These are phyloP conservation scores for Oncopodura yosiiana DNA, from an alignment of 1,140 invertebrate species.

Conservation along the genomic window DNA sequence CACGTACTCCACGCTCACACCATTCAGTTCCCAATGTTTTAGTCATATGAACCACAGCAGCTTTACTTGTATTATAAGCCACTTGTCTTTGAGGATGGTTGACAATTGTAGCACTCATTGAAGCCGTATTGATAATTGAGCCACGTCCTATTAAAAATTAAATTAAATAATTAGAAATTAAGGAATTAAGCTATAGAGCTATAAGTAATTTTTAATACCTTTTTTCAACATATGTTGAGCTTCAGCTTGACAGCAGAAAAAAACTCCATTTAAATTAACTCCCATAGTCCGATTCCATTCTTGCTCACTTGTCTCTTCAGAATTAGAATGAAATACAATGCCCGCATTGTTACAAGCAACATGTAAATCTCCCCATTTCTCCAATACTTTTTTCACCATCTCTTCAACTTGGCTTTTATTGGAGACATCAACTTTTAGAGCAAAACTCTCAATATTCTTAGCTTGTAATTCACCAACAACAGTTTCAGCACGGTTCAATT, in stretches of 20 bases:
- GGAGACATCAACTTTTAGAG: conserved; percentile 25
- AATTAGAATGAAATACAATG: conserved; percentile 20
- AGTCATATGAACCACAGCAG: conserved; percentile 25
- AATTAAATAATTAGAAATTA: not conserved
- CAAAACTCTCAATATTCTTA: conserved; percentile 19
- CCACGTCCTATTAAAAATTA: not conserved
- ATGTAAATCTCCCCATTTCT: conserved; percentile 16
- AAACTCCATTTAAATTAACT: conserved; percentile 27
- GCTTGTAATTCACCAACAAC: conserved; percentile 11
- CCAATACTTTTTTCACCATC: conserved; percentile 20
- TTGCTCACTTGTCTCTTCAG: conserved; percentile 18
- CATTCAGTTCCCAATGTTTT: conserved; percentile 16
- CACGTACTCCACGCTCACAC: conserved; percentile 6
- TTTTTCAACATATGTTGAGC: conserved; percentile 25
- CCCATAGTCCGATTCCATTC: conserved; percentile 26
- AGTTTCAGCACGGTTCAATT: conserved; percentile 8
- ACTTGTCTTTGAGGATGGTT: conserved; percentile 29
- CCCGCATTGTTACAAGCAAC: conserved; percentile 29
- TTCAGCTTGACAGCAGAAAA: conserved; percentile 32
- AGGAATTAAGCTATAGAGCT: no score
- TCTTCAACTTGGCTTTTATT: conserved; percentile 22
- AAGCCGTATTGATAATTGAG: conserved; percentile 2
- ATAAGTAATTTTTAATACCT: conserved; percentile 14
- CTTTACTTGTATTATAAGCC: conserved; percentile 28
- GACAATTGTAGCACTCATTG: conserved; percentile 14